These are phyloP conservation scores for Tenebrio molitor DNA, from an alignment of 1,140 invertebrate species.

Conservation along the genomic window DNA sequence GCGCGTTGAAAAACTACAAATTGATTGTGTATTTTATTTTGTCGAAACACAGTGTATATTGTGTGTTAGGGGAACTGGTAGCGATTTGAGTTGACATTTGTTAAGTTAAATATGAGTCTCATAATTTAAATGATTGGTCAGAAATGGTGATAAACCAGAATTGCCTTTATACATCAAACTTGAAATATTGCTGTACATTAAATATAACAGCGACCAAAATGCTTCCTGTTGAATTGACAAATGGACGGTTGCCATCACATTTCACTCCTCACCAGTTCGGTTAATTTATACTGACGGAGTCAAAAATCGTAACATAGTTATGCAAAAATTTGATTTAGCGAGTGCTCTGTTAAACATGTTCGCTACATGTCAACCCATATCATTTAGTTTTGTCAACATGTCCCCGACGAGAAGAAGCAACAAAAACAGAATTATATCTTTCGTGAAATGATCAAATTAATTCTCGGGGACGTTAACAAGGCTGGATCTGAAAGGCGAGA, in stretches of 20 bases:
- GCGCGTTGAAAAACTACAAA: too few species aligned
- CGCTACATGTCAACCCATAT: conserved; percentile 44
- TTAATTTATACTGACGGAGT: conserved; percentile 2
- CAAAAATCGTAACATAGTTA: background rate
- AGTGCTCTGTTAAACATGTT: background rate
- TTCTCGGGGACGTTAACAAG: conserved; percentile 6
- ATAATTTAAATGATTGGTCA: conserved; percentile 36
- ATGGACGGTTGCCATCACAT: background rate
- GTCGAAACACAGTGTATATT: too few species aligned
- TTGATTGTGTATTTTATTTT: too few species aligned
- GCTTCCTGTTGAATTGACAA: conserved; percentile 24
- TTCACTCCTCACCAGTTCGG: background rate
- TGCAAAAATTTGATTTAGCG: conserved; percentile 3
- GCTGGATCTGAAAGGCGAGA: conserved; percentile 7
- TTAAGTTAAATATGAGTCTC: conserved; percentile 24
- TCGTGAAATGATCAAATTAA: conserved; percentile 27
- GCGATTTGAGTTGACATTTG: too few species aligned
- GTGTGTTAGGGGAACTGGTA: too few species aligned
- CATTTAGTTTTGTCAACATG: conserved; percentile 29
- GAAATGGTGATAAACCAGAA: conserved; percentile 31
- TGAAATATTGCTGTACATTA: conserved; percentile 20
- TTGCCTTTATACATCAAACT: conserved; percentile 33
- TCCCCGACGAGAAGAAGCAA: conserved; percentile 4
- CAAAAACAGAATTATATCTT: conserved; percentile 23
- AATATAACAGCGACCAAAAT: conserved; percentile 19